Base-by-base conservation (phyloP, 2,797 vertebrate genomes). In the Rhinatrema bivittatum region DNA sequence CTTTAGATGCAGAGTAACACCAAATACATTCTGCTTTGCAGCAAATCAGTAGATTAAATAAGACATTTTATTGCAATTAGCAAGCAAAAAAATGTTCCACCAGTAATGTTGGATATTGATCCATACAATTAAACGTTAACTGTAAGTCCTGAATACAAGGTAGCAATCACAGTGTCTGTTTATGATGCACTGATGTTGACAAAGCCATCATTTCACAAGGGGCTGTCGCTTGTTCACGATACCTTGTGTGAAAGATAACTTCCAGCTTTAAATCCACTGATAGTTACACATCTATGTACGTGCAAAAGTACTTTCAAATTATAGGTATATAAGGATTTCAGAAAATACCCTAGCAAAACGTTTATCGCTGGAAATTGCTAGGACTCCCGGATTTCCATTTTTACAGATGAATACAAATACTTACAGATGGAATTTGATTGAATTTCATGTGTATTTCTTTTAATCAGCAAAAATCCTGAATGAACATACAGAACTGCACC, bases 101-200 rank as follows among this genome's bases (percentile, higher is more conserved):
- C 31, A 34, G 50, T 29, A 36, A 2, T 43, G 49, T 43, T n/a
- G n/a, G n/a, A n/a, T n/a, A n/a, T n/a, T 32, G 4, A 10, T 27
- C 27, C 13, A 12, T 11, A 20, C n/a, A 58, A 46, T 60, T 53
- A 53, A 46, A 27, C 25, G 29, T 32, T 13, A 14, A n/a, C n/a
- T 32, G 28, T 14, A 34, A 7, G 29, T 28, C 45, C 39, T 46
- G 23, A 56, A 49, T 62, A 44, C 50, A 39, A 52, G 49, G 48
- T 65, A 39, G 32, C 47, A 50, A 49, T 53, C n/a, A 31, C 50
- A n/a, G n/a, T 51, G 46, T 57, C 37, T 53, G 16, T 59, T 22
- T 41, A 9, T 48, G 46, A 32, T 36, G 42, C 59, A 60, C 59
- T n/a, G n/a, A n/a, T n/a, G n/a, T n/a, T 61, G 45, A 52, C 40